Base-by-base conservation (phyloP, 2,797 vertebrate genomes). In the Lateolabrax maculatus region DNA sequence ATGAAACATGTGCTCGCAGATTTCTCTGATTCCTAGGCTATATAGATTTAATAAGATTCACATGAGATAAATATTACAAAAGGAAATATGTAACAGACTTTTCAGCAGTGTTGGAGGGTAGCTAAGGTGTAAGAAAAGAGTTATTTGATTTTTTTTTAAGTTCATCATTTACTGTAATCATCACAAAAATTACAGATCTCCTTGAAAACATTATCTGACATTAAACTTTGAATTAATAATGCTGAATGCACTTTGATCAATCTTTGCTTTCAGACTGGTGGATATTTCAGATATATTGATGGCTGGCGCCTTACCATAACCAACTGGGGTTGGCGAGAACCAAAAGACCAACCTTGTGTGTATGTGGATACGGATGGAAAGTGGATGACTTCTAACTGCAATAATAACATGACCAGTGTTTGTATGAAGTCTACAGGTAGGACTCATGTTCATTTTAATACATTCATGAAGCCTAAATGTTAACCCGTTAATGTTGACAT, bases 371-470 rank as follows among this genome's bases (percentile, higher is more conserved):
- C 69, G 6, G 62, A 92, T 44, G 96, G 96, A 78, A 65, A 57
- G 49, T 98, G 97, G 97, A 96, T 90, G 81, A 97, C 96, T 13
- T 89, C 88, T 5, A 16, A 71, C 6, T 98, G 97, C 84, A 95
- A 95, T 67, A 72, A 93, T 85, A 96, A 89, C 12, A 93, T 91
- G 83, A 87, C 89, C 56, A 93, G 94, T 67, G 71, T 97, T 77
- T 98, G 97, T 89, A 96, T 96, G 93, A 94, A 90, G 66, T 80
- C 94, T 67, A 77, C 92, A 52, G 95, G 82, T 82, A 18, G 3
- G 37, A 12, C 29, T 49, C 4, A 29, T 16, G 10, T 53, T n/a
- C 27, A 63, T 23, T 27, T 57, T 18, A 31, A 34, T 23, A 52
- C 27, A 62, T 18, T 15, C 9, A 44, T 9, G 18, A 23, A 25